These are phyloP conservation scores for Hippocampus comes DNA, from an alignment of 2,113 vertebrate species.

Conservation along the genomic window DNA sequence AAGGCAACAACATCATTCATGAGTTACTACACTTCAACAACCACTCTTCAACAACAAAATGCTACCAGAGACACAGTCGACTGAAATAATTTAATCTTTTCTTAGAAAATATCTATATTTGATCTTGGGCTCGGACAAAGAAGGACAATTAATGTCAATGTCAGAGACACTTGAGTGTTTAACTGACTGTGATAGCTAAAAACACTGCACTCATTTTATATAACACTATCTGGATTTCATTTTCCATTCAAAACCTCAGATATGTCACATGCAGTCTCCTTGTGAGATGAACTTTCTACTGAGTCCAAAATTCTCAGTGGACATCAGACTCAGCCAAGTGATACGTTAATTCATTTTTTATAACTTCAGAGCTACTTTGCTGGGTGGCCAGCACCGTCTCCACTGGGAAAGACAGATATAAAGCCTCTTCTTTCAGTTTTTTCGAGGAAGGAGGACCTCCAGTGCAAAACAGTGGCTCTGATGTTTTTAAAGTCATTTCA, in stretches of 20 bases:
- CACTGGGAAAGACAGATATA: constrained; percentile 80
- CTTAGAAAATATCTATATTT: background rate
- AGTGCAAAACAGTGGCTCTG: constrained; percentile 61
- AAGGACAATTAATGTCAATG: background rate
- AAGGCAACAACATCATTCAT: too few species aligned
- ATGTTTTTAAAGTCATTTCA: constrained; percentile 69
- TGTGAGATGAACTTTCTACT: background rate
- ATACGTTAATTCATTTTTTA: constrained; percentile 66
- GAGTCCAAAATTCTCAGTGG: constrained; percentile 38
- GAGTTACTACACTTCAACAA: too few species aligned
- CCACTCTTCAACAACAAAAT: background rate
- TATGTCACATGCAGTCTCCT: background rate
- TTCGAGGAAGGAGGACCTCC: constrained; percentile 62
- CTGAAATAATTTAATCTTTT: constrained; percentile 5
- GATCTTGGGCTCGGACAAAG: background rate
- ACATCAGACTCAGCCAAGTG: constrained; percentile 52
- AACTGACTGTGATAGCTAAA: background rate
- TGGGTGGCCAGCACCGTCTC: constrained; percentile 74
- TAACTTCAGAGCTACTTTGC: constrained; percentile 48
- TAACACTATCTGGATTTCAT: background rate
- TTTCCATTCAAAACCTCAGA: background rate
- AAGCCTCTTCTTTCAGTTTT: constrained; percentile 77
- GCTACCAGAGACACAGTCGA: background rate
- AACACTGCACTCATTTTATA: background rate
- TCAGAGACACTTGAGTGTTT: background rate